phyloP scores from a whole-genome alignment of 2,113 vertebrate genomes.

The Capreolus pygargus region DNA sequence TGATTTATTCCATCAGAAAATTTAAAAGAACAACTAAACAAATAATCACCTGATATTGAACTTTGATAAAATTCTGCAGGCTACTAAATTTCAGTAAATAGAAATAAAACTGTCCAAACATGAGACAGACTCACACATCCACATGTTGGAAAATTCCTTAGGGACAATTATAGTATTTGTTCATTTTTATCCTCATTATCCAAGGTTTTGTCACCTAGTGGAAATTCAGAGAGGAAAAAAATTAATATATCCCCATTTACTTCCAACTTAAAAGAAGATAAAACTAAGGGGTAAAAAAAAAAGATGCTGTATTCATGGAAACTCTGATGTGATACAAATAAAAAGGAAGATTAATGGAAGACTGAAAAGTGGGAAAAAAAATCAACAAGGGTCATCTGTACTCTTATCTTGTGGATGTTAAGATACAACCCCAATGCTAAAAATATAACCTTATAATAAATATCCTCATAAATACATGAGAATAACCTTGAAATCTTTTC shows the following conservation, averaged over 20 bases:
- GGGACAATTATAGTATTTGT: not conserved
- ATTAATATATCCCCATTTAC: not conserved
- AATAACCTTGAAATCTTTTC: conserved; percentile 55
- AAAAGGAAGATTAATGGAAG: not conserved
- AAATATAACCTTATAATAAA: conserved; percentile 21
- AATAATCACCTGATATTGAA: not conserved
- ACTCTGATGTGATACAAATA: not conserved
- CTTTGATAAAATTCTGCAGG: not conserved
- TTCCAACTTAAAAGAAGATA: conserved; percentile 19
- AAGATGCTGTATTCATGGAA: not conserved
- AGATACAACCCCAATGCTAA: not conserved
- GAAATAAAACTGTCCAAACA: not conserved
- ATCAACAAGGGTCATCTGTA: not conserved
- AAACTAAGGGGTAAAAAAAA: not conserved
- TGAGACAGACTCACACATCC: not conserved
- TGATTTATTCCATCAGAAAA: not conserved
- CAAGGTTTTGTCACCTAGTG: not conserved
- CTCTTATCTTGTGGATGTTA: conserved; percentile 1
- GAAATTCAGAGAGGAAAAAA: not conserved
- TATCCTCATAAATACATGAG: not conserved
- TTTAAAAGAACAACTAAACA: conserved; percentile 1
- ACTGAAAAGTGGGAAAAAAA: conserved; percentile 3
- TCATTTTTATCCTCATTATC: not conserved
- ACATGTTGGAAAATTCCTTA: not conserved
- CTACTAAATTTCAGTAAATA: conserved; percentile 7